A percentile compares a stretch with the other conserved stretches of the same genome.
These are phyloP conservation scores for Odontocolon sp. DNA, from an alignment of 2,888 invertebrate genomes.

Conservation along the genomic window DNA sequence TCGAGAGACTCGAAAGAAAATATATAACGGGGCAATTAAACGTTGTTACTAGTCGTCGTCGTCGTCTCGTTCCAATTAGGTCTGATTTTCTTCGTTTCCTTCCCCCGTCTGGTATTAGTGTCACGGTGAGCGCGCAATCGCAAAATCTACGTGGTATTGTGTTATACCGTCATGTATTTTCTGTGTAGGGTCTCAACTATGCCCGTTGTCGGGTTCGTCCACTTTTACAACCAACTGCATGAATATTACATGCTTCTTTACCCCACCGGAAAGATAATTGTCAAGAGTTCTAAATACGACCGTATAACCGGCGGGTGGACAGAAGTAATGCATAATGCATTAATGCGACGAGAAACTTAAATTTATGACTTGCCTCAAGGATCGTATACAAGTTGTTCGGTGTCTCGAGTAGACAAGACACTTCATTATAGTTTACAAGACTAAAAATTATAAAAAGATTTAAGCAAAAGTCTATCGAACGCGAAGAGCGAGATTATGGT, in stretches of 20 bases:
- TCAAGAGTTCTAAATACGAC: conserved; percentile 79
- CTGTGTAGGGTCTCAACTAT: background rate
- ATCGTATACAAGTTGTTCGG: conserved; percentile 32
- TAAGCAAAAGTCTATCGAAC: background rate
- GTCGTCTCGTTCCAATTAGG: conserved; percentile 76
- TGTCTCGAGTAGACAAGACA: conserved; percentile 15
- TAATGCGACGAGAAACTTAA: conserved; percentile 74
- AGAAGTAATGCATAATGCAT: conserved; percentile 75
- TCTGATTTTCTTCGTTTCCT: conserved; percentile 76
- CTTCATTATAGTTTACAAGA: background rate
- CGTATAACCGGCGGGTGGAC: conserved; percentile 51
- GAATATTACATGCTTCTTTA: conserved; percentile 80
- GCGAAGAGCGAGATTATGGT: conserved; percentile 8
- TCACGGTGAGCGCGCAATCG: conserved; percentile 80
- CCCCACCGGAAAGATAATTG: conserved; percentile 80
- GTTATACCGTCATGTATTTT: conserved; percentile 53
- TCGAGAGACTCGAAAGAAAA: background rate
- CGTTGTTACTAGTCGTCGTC: conserved; percentile 65
- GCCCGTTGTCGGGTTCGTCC: conserved; percentile 65
- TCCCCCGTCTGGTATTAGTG: conserved; percentile 73
- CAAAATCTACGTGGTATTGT: conserved; percentile 77
- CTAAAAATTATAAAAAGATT: conserved; percentile 5
- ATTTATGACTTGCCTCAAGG: conserved; percentile 70
- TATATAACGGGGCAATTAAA: conserved; percentile 69
- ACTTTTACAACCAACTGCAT: conserved; percentile 73